Conservation (phyloP, 1,140 invertebrate species). For the Leptinotarsa undecemlineata region DNA sequence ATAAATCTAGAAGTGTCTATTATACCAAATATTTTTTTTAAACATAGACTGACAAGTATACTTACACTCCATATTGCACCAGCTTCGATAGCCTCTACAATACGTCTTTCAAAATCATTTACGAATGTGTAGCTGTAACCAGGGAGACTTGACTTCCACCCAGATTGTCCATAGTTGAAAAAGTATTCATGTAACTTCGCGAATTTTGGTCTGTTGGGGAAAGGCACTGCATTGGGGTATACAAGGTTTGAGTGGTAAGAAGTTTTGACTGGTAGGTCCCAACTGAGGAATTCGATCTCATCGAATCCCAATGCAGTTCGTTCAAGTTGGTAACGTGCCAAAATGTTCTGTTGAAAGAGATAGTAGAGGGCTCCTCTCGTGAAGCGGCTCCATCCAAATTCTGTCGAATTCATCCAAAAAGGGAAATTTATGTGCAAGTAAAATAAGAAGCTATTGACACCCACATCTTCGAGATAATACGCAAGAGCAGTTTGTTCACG, state of each 20-base stretch:
- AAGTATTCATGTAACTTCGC: constrained; percentile 52
- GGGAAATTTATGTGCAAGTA: constrained; percentile 68
- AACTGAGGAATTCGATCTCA: constrained; percentile 63
- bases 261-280: constrained; percentile 59
- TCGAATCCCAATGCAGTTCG: constrained; percentile 66
- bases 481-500: constrained; percentile 59
- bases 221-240: constrained; percentile 67
- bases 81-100: constrained; percentile 65
- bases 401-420: constrained; percentile 62
- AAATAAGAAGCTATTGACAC: constrained; percentile 71
- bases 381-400: constrained; percentile 58
- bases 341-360: constrained; percentile 64
- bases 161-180: constrained; percentile 46
- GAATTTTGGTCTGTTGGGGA: constrained; percentile 64
- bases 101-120: constrained; percentile 62
- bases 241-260: constrained; percentile 68
- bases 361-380: constrained; percentile 68
- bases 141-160: constrained; percentile 11
- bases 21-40: not conserved
- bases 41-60: constrained; percentile 15
- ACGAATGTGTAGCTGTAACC: constrained; percentile 44
- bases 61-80: constrained; percentile 61
- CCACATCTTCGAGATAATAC: constrained; percentile 76
- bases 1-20: too few species aligned
- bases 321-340: constrained; percentile 71